phyloP scores from a whole-genome alignment of 2,113 vertebrate genomes.

The Willisornis vidua region DNA sequence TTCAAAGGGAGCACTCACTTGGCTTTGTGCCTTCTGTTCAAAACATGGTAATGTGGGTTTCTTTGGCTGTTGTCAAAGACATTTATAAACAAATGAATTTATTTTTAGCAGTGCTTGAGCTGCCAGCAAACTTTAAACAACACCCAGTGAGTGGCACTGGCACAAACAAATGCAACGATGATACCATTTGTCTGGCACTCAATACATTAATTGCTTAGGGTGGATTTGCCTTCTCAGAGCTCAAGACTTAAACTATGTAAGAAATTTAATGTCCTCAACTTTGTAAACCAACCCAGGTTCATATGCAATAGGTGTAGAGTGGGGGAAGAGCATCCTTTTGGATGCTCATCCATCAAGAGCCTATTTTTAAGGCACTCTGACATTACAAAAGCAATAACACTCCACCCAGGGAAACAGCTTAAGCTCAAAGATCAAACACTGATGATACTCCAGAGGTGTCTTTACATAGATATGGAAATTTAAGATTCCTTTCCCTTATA shows the following conservation, averaged over 20 bases:
- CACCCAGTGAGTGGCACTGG: background rate
- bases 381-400: background rate
- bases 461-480: constrained; percentile 14
- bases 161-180: background rate
- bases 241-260: background rate
- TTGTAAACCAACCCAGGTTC: background rate
- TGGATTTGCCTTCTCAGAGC: background rate
- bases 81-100: constrained; percentile 15
- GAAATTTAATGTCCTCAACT: background rate
- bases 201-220: background rate
- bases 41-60: background rate
- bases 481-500: constrained; percentile 1
- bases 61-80: constrained; percentile 9
- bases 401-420: background rate
- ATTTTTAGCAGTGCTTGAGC: constrained; percentile 18
- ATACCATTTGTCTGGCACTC: constrained; percentile 2
- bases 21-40: background rate
- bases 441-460: background rate
- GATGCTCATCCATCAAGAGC: background rate
- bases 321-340: background rate
- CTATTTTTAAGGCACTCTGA: background rate
- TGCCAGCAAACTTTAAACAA: constrained; percentile 3
- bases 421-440: background rate
- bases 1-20: background rate
- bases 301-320: background rate